Evolutionary conservation across 2,797 vertebrate genomes (phyloP), one percentile per base, ranked within the genome.

Genomic region (Oreochromis grahami): DNA sequence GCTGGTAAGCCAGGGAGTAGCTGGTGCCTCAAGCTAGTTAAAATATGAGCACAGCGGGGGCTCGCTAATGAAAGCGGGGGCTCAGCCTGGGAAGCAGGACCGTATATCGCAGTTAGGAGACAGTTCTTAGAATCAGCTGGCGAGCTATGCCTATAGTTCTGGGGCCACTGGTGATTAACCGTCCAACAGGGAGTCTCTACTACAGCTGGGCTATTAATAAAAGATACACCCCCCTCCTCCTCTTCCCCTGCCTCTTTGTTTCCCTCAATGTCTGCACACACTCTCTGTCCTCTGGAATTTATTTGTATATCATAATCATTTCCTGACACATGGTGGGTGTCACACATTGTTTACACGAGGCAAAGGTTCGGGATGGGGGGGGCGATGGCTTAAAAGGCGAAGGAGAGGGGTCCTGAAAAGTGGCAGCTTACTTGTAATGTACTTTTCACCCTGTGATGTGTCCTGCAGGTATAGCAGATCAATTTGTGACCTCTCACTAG

Each of bases 161-260:
- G 91, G 86, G 93, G 94, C 94, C 91, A 93, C 93, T 93, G 93
- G 92, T 96, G 96, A 97, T 96, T 96, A 97, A 96, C 93, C 89
- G 88, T 95, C 91, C 92, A 91, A 94, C 91, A 88, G 95, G 94
- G 96, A 96, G 93, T 92, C 84, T 56, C 94, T 94, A 95, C 94
- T 95, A 95, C 95, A 95, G 94, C 93, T 94, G 92, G 90, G 92
- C 95, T 96, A 96, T 97, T 96, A 97, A 96, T 97, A 96, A 97
- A 96, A 96, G 90, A 96, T 94, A 93, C 83, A 92, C 94, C 89
- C 90, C 86, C 55, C 3, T 36, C 68, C 51, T 41, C 79, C 80
- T 56, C 77, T 65, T 87, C 88, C 86, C 84, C 80, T 87, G 86
- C 92, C 89, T 92, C 85, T 86, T 89, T 87, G 88, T 86, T 80